These are phyloP conservation scores for Pteropus alecto DNA, from an alignment of 2,113 vertebrate genomes.

Conservation along the genomic window DNA sequence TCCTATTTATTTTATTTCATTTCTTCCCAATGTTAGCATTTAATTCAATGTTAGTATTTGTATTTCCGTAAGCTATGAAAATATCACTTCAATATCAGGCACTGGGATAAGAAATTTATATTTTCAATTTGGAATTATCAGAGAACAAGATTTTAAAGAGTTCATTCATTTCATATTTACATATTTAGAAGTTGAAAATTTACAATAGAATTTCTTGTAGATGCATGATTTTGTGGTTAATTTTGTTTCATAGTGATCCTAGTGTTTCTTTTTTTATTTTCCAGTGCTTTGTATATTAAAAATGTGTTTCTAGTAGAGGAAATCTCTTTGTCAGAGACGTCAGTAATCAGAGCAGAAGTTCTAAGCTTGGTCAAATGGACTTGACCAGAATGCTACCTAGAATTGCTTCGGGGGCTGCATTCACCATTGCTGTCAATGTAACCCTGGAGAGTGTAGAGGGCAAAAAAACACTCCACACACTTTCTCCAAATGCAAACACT, in stretches of 20 bases:
- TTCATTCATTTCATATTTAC: neutral
- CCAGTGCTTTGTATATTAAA: neutral
- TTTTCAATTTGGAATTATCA: slow-evolving; percentile 33
- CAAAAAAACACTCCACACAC: neutral
- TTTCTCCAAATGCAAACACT: neutral
- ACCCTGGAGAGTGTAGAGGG: neutral
- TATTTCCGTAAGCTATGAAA: slow-evolving; percentile 42
- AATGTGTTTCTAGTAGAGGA: neutral
- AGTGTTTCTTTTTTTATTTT: neutral
- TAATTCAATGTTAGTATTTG: slow-evolving; percentile 21
- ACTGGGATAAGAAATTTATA: neutral
- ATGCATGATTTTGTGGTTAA: neutral
- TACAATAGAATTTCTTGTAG: neutral
- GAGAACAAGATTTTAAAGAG: neutral
- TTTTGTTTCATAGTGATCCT: slow-evolving; percentile 2
- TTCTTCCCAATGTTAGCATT: slow-evolving; percentile 35
- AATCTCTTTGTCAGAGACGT: neutral
- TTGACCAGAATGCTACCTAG: neutral
- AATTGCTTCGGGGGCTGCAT: neutral
- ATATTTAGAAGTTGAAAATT: neutral
- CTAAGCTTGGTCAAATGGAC: neutral
- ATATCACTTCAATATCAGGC: slow-evolving; percentile 17
- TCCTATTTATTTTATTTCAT: slow-evolving; percentile 49
- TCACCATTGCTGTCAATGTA: neutral
- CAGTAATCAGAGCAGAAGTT: neutral